These are phyloP conservation scores for Antechinus flavipes DNA, from an alignment of 2,113 vertebrate species.

Conservation along the genomic window DNA sequence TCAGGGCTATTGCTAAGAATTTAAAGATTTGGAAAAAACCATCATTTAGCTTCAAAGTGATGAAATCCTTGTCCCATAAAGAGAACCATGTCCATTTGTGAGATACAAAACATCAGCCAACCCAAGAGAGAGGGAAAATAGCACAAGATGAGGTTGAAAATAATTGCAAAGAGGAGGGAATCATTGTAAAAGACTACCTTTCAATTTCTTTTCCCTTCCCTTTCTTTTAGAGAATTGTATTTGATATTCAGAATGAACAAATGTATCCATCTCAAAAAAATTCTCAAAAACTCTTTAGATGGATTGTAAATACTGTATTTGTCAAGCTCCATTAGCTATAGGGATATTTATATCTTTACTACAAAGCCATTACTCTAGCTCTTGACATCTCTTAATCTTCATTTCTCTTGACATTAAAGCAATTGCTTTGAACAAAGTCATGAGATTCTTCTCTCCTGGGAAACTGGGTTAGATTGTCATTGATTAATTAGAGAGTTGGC, in stretches of 20 bases:
- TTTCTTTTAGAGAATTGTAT: neutral
- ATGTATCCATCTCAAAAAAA: neutral
- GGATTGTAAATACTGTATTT: too few species aligned
- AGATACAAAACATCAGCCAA: neutral
- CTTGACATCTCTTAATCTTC: neutral
- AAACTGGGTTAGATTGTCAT: neutral
- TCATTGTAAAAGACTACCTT: neutral
- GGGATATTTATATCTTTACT: neutral
- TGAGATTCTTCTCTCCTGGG: neutral
- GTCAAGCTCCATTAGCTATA: neutral
- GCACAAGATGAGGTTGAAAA: neutral
- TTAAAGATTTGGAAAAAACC: neutral
- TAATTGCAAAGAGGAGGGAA: neutral
- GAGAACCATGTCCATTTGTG: neutral
- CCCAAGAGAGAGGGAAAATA: neutral
- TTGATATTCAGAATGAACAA: neutral
- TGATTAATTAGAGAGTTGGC: neutral
- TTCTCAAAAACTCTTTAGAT: neutral
- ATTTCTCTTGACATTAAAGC: neutral
- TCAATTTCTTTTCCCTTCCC: neutral
- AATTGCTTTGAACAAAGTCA: neutral
- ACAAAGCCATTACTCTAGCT: neutral
- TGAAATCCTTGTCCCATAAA: neutral
- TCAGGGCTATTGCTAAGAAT: neutral
- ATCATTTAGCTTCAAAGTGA: neutral